Percentiles rank a stretch among this genome's conserved stretches.
Conservation (phyloP, 2,888 invertebrate species). For the Metacarcinus magister region DNA sequence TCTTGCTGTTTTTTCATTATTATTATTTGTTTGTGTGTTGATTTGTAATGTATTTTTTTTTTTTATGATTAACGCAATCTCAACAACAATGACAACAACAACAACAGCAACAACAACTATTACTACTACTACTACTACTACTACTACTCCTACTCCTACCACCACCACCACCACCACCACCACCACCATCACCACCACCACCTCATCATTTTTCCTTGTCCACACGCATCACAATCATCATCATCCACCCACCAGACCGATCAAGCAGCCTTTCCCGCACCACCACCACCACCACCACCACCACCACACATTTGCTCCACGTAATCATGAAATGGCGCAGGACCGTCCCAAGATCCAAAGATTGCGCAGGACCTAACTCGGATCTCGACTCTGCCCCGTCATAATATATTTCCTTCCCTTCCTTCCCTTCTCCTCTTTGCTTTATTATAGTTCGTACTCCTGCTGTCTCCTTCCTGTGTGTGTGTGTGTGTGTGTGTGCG, state of each 20-base stretch:
- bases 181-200: slow-evolving; percentile 4
- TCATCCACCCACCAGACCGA: background rate
- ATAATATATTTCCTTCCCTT: background rate
- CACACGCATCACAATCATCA: slow-evolving; percentile 2
- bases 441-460: background rate
- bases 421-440: background rate
- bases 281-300: background rate
- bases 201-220: slow-evolving; percentile 18
- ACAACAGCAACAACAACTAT: background rate
- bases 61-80: background rate
- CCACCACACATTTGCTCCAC: background rate
- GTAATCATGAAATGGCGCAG: slow-evolving; percentile 7
- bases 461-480: background rate
- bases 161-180: background rate
- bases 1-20: background rate
- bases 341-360: background rate
- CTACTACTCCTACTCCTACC: background rate
- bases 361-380: background rate
- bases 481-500: background rate
- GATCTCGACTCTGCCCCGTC: background rate
- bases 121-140: background rate
- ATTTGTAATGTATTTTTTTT: background rate
- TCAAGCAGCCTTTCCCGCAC: background rate
- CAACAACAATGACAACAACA: background rate
- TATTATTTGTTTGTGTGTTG: background rate